Base-by-base conservation (phyloP, 2,888 invertebrate species). In the Anodontia alba region DNA sequence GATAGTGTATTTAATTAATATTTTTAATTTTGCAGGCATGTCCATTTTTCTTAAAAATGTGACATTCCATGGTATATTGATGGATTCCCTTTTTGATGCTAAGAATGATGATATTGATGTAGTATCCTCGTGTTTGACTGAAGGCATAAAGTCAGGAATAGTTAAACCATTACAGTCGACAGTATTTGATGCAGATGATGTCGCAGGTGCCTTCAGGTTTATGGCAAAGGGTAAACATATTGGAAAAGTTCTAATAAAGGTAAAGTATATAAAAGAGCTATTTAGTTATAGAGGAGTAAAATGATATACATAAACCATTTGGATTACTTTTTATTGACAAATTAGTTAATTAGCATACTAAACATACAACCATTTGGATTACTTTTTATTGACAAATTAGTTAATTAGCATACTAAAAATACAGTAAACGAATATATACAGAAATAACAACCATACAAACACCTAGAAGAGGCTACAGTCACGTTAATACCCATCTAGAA, bases 171-270 rank as follows among this genome's bases (percentile, higher is more conserved):
- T 99, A 76, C 97, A 97, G n/a, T 96, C 96, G 66, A 97, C 98
- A 7, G 97, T 98, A 2, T 99, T 97, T 94, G 96, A 96, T 42
- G 97, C 97, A 91, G 96, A 96, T 90, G 97, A 99, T 95, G 96
- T 98, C 31, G 99, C 99, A 95, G 97, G 97, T 93, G 98, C 98
- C 1, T 99, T 98, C 96, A 93, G 96, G 87, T 98, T 96, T 95
- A 99, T 99, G 98, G 99, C 99, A 23, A 97, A 98, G 12, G 99
- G 99, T 82, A 98, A 98, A 94, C 99, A 99, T 95, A 98, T 99
- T 91, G 99, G 99, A 90, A 99, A 99, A 96, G 99, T 99, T 72
- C 95, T 99, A 70, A 95, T 99, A 87, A 97, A 98, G 92, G 94
- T 95, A n/a, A n/a, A n/a, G n/a, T n/a, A n/a, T n/a, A n/a, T n/a